Conservation (phyloP, 2,888 invertebrate species). For the Tetragonisca angustula region DNA sequence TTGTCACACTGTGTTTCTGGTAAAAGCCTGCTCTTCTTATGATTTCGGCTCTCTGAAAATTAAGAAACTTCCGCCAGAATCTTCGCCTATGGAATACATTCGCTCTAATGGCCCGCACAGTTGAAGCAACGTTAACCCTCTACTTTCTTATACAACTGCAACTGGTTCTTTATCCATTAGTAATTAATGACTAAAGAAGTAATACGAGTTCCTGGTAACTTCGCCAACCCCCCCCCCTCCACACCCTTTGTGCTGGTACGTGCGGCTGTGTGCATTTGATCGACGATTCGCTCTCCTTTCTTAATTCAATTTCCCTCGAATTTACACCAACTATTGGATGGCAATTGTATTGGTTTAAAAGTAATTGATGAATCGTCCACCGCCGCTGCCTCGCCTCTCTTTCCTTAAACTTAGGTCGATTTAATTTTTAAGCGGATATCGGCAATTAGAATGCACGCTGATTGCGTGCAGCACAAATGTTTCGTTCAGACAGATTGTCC, state of each 20-base stretch:
- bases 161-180: background rate
- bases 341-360: constrained; percentile 46
- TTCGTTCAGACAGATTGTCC: background rate
- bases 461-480: background rate
- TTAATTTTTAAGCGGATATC: background rate
- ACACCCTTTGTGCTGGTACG: constrained; percentile 10
- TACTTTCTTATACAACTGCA: background rate
- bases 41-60: background rate
- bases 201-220: constrained; percentile 45
- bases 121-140: background rate
- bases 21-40: background rate
- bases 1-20: too few species aligned
- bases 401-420: background rate
- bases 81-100: background rate
- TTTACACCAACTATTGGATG: constrained; percentile 38
- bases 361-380: constrained; percentile 12
- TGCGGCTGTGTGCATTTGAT: constrained; percentile 40
- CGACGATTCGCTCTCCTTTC: constrained; percentile 47
- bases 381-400: background rate
- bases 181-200: constrained; percentile 53
- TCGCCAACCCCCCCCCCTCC: background rate
- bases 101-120: background rate
- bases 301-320: constrained; percentile 61
- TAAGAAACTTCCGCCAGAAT: background rate
- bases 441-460: background rate